These are phyloP conservation scores for Pao palembangensis DNA, from an alignment of 2,113 vertebrate genomes.

Conservation along the genomic window DNA sequence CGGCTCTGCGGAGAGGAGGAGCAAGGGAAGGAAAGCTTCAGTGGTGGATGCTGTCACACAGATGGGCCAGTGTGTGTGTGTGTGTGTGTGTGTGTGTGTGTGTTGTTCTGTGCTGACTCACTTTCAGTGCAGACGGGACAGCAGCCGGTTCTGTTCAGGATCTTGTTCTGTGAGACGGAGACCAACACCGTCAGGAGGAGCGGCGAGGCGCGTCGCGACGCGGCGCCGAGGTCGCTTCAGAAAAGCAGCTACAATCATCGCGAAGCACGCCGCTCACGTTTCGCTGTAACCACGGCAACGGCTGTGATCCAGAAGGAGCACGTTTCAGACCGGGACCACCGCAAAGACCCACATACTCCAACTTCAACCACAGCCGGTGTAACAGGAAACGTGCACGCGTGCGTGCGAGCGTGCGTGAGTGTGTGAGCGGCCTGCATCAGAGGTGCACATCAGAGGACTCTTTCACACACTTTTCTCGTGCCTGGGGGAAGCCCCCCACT, in stretches of 20 bases:
- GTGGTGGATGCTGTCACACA: no score
- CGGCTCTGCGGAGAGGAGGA: conserved; percentile 80
- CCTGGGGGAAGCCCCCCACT: conserved; percentile 51
- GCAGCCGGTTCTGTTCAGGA: conserved; percentile 97
- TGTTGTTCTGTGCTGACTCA: conserved; percentile 55
- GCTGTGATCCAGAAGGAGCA: not conserved
- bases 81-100: no score
- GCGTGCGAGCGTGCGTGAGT: conserved; percentile 1
- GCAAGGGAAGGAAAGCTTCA: not conserved
- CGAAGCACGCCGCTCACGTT: no score
- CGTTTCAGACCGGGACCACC: conserved; percentile 27
- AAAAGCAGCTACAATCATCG: no score
- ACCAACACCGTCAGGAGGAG: conserved; percentile 5
- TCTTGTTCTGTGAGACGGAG: conserved; percentile 85
- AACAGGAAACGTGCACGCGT: conserved; percentile 42
- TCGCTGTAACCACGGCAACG: no score
- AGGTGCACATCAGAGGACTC: conserved; percentile 61
- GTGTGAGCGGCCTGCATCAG: conserved; percentile 51
- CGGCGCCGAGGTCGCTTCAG: no score
- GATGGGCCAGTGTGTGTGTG: no score
- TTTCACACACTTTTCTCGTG: conserved; percentile 51
- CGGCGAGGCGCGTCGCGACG: not conserved
- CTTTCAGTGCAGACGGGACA: conserved; percentile 99
- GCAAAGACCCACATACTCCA: conserved; percentile 27
- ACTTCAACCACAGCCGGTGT: conserved; percentile 37